phyloP scores from a whole-genome alignment of 2,113 vertebrate species.

The Promerops cafer region DNA sequence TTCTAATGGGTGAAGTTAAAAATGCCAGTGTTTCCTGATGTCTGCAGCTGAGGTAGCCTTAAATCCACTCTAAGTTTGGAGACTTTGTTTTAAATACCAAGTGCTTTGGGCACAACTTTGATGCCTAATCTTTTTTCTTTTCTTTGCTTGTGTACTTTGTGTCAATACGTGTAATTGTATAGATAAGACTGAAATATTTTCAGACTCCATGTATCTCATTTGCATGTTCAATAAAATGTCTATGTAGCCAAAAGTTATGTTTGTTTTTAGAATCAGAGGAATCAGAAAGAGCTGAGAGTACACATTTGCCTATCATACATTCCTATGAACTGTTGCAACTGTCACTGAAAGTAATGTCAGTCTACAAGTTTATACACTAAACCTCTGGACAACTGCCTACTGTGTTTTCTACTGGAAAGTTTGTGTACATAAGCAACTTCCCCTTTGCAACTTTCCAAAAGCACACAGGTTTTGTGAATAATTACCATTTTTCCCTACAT shows the following conservation, averaged over 20 bases:
- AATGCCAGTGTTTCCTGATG: not conserved
- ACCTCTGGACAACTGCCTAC: not conserved
- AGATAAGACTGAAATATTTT: not conserved
- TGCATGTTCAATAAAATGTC: not conserved
- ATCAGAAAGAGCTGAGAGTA: not conserved
- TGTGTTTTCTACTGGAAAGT: not conserved
- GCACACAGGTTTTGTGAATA: not conserved
- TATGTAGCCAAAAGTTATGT: not conserved
- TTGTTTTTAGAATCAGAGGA: not conserved
- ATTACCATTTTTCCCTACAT: not conserved
- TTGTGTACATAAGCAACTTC: not conserved
- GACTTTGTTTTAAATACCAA: not conserved
- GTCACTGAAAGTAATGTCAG: not conserved
- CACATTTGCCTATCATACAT: not conserved
- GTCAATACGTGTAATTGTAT: not conserved
- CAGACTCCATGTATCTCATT: not conserved
- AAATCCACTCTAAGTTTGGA: not conserved
- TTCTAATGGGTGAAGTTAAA: not conserved
- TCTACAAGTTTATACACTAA: not conserved
- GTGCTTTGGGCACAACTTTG: not conserved
- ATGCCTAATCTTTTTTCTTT: not conserved
- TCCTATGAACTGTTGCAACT: not conserved
- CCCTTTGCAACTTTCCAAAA: not conserved
- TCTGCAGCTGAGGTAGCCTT: not conserved
- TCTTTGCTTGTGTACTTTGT: not conserved